These are phyloP conservation scores for Taenioides sp. DNA, from an alignment of 2,797 vertebrate genomes.

Conservation along the genomic window DNA sequence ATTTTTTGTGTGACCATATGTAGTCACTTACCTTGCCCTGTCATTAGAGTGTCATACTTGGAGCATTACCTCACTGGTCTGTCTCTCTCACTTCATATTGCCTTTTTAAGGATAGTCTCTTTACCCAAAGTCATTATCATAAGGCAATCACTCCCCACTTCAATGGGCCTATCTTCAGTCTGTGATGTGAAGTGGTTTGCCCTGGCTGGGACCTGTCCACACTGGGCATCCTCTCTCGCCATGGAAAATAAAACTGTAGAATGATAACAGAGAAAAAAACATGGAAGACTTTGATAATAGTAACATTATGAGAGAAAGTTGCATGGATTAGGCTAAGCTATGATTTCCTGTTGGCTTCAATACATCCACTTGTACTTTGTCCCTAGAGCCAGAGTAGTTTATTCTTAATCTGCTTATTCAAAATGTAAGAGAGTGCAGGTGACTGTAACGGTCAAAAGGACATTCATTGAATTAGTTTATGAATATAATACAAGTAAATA, in stretches of 20 bases:
- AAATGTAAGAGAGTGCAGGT: slow-evolving; percentile 48
- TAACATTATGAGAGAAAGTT: slow-evolving; percentile 16
- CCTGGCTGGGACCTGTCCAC: slow-evolving; percentile 23
- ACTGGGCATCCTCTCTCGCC: slow-evolving; percentile 15
- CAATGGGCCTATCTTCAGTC: slow-evolving; percentile 31
- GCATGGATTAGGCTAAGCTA: slow-evolving; percentile 16
- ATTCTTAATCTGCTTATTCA: slow-evolving; percentile 52
- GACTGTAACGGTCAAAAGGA: slow-evolving; percentile 23
- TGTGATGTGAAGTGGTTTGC: slow-evolving; percentile 49
- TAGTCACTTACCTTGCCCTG: slow-evolving; percentile 44
- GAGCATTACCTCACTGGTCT: slow-evolving; percentile 57
- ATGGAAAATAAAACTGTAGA: slow-evolving; percentile 22
- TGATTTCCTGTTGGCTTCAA: slow-evolving; percentile 51
- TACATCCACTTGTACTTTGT: slow-evolving; percentile 28
- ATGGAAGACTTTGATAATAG: not conserved
- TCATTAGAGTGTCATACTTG: slow-evolving; percentile 59
- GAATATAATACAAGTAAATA: not conserved
- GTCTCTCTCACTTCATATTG: slow-evolving; percentile 38
- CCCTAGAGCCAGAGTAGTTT: slow-evolving; percentile 29
- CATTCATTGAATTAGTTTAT: not conserved
- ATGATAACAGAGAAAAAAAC: slow-evolving; percentile 9
- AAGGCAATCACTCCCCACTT: slow-evolving; percentile 45
- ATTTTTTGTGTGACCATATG: slow-evolving; percentile 28
- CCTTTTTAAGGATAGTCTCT: slow-evolving; percentile 34
- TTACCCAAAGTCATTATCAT: slow-evolving; percentile 50